Conservation (phyloP, 92 coral and sea anemone species). For the Chrysogorgia sp. region DNA sequence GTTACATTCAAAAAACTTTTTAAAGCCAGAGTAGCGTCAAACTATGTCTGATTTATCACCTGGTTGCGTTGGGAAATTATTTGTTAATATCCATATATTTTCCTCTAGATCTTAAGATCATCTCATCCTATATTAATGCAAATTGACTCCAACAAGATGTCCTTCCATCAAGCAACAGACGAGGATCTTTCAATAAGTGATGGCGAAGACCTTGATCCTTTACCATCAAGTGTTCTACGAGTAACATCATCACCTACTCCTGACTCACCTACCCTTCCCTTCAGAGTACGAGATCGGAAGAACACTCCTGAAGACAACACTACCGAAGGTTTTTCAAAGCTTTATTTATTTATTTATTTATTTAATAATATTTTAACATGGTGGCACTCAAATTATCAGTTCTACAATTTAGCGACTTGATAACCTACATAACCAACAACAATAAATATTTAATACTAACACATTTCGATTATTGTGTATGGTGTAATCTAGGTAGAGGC, state of each 20-base stretch:
- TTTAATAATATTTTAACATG: background rate
- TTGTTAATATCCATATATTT: background rate
- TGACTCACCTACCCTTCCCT: slow-evolving; percentile 17
- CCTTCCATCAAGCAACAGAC: background rate
- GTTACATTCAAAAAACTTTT: too few relatives aligned
- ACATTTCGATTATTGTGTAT: too few relatives aligned
- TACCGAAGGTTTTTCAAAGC: background rate
- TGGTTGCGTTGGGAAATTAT: background rate
- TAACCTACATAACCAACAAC: too few relatives aligned
- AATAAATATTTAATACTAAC: too few relatives aligned
- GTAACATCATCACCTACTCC: slow-evolving; percentile 10
- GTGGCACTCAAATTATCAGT: too few relatives aligned
- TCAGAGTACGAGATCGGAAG: slow-evolving; percentile 10
- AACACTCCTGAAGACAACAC: background rate
- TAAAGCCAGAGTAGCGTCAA: too few relatives aligned
- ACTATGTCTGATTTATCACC: too few relatives aligned
- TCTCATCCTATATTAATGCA: background rate
- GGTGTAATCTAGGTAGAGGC: too few relatives aligned
- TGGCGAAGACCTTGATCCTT: background rate
- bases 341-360: too few relatives aligned
- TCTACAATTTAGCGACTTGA: too few relatives aligned
- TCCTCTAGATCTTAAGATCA: slow-evolving; percentile 3
- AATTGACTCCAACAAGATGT: background rate
- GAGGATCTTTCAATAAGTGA: background rate
- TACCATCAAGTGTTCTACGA: slow-evolving; percentile 24